Evolutionary conservation across 2,113 vertebrate species (phyloP), one percentile per base, ranked within the genome.

Genomic region (Mastomys natalensis): DNA sequence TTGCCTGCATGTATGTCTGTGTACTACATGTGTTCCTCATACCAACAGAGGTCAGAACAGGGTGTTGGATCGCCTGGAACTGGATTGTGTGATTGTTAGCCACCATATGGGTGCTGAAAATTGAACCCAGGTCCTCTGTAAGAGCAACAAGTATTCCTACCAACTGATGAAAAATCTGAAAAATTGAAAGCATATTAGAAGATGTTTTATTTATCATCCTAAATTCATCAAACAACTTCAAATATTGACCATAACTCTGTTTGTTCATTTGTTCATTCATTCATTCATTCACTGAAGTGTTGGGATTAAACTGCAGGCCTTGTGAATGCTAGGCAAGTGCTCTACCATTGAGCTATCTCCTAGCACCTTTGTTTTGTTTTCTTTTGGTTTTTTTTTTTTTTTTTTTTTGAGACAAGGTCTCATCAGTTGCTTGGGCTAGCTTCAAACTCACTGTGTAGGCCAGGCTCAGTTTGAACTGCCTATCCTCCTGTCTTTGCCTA

Each of bases 181-280:
- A 97, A 96, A 88, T 21, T 48, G 55, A 81, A 95, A 87, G 31
- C 15, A 10, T 85, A 95, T 48, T 60, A 95, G 21, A 90, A 87
- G 37, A 34, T 94, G 55, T 9, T 90, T 84, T 94, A 90, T 13
- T 74, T 43, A 77, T 37, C 6, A 74, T 95, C 82, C 91, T 51
- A 91, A 96, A 95, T 80, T 93, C 58, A 91, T 21, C 89, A 40
- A 90, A 77, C 77, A 29, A 81, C 13, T 95, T 96, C 40, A 94
- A 94, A 91, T 96, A 93, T 24, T 95, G 89, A 60, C 80, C 40
- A 84, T 87, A 80, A 78, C 26, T 94, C 3, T 5, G 17, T 19
- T 58, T 7, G 2, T 34, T 19, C 21, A 11, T 12, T 66, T 19
- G 29, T 37, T 87, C 40, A 34, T 85, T 17, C 58, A 62, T 62